A percentile compares a stretch with the other conserved stretches of the same genome.
Conservation (phyloP, 2,888 invertebrate genomes). For the Torymus aiolomorphi region DNA sequence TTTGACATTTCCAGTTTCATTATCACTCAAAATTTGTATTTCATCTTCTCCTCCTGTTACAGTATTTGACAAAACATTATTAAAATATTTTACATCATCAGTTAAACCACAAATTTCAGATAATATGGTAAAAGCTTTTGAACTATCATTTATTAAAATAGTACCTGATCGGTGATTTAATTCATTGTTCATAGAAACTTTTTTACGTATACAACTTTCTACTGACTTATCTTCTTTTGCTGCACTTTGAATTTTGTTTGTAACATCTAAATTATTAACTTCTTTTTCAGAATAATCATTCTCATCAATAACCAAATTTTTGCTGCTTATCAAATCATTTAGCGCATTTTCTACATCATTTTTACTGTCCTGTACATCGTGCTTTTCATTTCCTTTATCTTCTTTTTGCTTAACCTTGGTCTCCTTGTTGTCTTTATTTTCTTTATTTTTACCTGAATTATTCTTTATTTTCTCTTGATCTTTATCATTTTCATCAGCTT, state of each 20-base stretch:
- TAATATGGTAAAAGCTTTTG: too few species aligned
- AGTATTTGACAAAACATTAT: neutral
- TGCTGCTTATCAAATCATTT: constrained; percentile 30
- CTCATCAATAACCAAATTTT: constrained; percentile 20
- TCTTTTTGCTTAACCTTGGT: neutral
- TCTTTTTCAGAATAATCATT: neutral
- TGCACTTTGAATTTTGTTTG: too few species aligned
- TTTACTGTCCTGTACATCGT: constrained; percentile 21
- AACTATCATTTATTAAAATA: too few species aligned
- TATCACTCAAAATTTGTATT: constrained; percentile 38
- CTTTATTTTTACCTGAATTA: too few species aligned
- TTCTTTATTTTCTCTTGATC: neutral
- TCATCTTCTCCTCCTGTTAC: neutral
- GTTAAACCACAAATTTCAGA: too few species aligned
- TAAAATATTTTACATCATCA: neutral
- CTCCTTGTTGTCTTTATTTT: neutral
- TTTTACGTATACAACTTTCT: too few species aligned
- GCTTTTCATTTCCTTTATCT: neutral
- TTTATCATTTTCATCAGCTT: constrained; percentile 16
- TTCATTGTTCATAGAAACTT: too few species aligned
- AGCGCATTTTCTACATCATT: neutral
- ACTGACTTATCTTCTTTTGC: too few species aligned
- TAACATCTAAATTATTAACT: constrained; percentile 20
- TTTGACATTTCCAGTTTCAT: neutral
- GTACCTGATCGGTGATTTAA: too few species aligned